A percentile compares a stretch with the other conserved stretches of the same genome.
phyloP scores from a whole-genome alignment of 2,113 vertebrate genomes.

The Antigone vipio region DNA sequence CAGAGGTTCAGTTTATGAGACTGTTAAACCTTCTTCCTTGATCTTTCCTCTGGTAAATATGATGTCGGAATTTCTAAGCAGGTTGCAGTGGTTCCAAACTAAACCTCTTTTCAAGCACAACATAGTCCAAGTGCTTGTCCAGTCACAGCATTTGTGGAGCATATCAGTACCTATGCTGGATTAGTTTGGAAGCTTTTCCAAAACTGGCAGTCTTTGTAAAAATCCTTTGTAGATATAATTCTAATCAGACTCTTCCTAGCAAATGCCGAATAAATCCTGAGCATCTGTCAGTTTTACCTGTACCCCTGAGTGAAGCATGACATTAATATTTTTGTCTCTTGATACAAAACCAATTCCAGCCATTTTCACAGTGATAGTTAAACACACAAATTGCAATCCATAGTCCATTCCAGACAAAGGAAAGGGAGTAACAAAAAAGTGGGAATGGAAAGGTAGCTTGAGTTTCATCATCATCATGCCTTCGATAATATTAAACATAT shows the following conservation, averaged over 20 bases:
- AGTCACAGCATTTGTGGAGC: not conserved
- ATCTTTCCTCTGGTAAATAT: not conserved
- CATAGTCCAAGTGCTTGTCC: not conserved
- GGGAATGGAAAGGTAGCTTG: not conserved
- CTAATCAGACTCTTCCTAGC: not conserved
- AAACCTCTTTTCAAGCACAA: not conserved
- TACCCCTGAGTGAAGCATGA: not conserved
- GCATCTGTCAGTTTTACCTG: not conserved
- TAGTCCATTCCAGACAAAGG: not conserved
- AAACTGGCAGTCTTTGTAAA: not conserved
- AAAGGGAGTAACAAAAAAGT: not conserved
- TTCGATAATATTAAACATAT: not conserved
- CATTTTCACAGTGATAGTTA: not conserved
- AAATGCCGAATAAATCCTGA: slow-evolving; percentile 5
- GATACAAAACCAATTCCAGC: not conserved
- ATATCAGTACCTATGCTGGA: not conserved
- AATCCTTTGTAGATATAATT: not conserved
- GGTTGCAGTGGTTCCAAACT: not conserved
- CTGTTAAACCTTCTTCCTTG: not conserved
- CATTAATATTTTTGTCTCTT: not conserved
- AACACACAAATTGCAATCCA: fast-evolving
- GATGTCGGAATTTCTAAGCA: not conserved
- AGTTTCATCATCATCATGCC: not conserved
- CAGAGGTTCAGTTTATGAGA: not conserved
- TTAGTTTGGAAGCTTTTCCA: slow-evolving; percentile 7